These are phyloP conservation scores for Myodes glareolus DNA, from an alignment of 2,113 vertebrate genomes.

Conservation along the genomic window DNA sequence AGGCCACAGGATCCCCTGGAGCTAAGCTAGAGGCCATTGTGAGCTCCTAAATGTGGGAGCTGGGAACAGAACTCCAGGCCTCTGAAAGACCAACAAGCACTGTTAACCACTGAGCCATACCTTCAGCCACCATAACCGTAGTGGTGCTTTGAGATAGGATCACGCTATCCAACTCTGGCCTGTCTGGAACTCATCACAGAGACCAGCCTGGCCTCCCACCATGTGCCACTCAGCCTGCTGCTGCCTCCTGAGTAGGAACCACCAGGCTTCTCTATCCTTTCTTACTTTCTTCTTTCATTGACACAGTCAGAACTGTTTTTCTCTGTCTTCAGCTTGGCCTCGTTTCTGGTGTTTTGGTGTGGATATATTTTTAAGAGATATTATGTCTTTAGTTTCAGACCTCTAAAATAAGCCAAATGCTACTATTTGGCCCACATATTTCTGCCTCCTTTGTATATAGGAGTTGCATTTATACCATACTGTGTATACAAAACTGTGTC, in stretches of 20 bases:
- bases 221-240: not conserved
- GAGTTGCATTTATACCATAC: not conserved
- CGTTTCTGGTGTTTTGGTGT: not conserved
- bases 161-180: not conserved
- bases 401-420: not conserved
- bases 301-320: not conserved
- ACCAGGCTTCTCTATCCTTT: not conserved
- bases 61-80: not conserved
- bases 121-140: too few species aligned
- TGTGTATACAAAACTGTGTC: not conserved
- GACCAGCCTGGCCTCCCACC: too few species aligned
- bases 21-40: too few species aligned
- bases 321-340: conserved; percentile 1
- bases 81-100: not conserved
- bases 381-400: not conserved
- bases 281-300: not conserved
- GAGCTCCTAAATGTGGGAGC: not conserved
- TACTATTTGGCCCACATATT: not conserved
- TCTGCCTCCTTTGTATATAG: not conserved
- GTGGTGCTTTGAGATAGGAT: not conserved
- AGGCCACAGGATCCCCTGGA: not conserved
- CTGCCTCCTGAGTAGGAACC: not conserved
- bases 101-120: not conserved
- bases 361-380: not conserved
- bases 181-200: not conserved